phyloP scores from a whole-genome alignment of 2,797 vertebrate genomes.

The Lates japonicus region DNA sequence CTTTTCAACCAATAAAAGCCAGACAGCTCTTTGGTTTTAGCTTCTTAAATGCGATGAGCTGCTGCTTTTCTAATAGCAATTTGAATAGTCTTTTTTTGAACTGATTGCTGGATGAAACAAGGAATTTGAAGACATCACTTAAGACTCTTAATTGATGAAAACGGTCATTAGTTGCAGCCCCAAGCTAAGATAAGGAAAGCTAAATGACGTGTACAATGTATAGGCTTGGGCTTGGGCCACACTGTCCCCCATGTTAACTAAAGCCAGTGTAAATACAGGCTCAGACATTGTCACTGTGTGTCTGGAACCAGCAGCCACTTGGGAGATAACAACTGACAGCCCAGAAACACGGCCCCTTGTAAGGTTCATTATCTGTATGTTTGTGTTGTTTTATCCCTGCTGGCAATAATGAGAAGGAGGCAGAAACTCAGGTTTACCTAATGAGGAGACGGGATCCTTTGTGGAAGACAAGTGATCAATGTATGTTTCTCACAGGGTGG shows the following conservation, averaged over 20 bases:
- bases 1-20: neutral
- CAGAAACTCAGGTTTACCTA: slow-evolving; percentile 50
- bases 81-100: neutral
- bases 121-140: neutral
- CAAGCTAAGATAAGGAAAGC: neutral
- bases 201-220: slow-evolving; percentile 23
- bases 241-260: slow-evolving; percentile 49
- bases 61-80: neutral
- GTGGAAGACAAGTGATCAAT: slow-evolving; percentile 55
- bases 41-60: neutral
- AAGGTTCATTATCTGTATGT: slow-evolving; percentile 67
- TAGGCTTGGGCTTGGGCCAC: neutral
- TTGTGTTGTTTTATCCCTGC: slow-evolving; percentile 46
- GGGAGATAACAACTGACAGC: slow-evolving; percentile 66
- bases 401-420: slow-evolving; percentile 49
- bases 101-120: neutral
- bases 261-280: slow-evolving; percentile 61
- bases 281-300: slow-evolving; percentile 64
- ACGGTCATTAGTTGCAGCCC: neutral
- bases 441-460: slow-evolving; percentile 56
- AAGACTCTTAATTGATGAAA: neutral
- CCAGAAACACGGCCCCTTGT: slow-evolving; percentile 38
- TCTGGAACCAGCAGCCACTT: slow-evolving; percentile 69
- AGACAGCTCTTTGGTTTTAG: neutral
- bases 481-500: slow-evolving; percentile 8